Conservation (phyloP, 2,888 invertebrate genomes). For the Meta bourneti region DNA sequence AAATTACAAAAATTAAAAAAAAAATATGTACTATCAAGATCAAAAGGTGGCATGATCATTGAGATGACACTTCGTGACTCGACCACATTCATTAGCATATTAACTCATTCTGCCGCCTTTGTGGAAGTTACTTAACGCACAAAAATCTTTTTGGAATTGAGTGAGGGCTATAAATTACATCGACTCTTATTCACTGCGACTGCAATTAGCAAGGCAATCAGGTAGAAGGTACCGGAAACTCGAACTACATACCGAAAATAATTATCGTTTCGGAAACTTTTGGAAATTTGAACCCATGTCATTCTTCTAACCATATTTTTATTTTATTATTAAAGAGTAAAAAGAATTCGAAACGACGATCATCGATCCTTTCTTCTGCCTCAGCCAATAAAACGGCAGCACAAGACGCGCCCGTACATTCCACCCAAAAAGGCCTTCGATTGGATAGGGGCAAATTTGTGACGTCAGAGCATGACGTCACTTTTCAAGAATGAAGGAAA, state of each 20-base stretch:
- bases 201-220: slow-evolving; percentile 62
- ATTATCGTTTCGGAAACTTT: slow-evolving; percentile 62
- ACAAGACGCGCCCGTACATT: slow-evolving; percentile 57
- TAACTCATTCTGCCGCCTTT: slow-evolving; percentile 11
- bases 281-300: slow-evolving; percentile 49
- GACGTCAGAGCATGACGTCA: slow-evolving; percentile 59
- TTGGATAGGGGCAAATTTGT: slow-evolving; percentile 26
- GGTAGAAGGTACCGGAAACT: slow-evolving; percentile 46
- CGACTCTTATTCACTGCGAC: slow-evolving; percentile 34
- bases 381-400: slow-evolving; percentile 48
- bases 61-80: slow-evolving; percentile 37
- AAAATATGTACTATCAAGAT: too few species aligned
- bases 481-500: slow-evolving; percentile 7
- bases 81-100: slow-evolving; percentile 35
- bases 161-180: slow-evolving; percentile 46
- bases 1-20: too few species aligned
- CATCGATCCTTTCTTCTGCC: slow-evolving; percentile 58
- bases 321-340: slow-evolving; percentile 6
- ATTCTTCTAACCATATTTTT: slow-evolving; percentile 30
- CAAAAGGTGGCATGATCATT: background rate
- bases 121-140: background rate
- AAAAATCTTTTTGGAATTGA: slow-evolving; percentile 12
- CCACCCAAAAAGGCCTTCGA: slow-evolving; percentile 25
- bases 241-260: slow-evolving; percentile 36
- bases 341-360: slow-evolving; percentile 35